These are phyloP conservation scores for Typhlomys cinereus DNA, from an alignment of 2,113 vertebrate species.

Conservation along the genomic window DNA sequence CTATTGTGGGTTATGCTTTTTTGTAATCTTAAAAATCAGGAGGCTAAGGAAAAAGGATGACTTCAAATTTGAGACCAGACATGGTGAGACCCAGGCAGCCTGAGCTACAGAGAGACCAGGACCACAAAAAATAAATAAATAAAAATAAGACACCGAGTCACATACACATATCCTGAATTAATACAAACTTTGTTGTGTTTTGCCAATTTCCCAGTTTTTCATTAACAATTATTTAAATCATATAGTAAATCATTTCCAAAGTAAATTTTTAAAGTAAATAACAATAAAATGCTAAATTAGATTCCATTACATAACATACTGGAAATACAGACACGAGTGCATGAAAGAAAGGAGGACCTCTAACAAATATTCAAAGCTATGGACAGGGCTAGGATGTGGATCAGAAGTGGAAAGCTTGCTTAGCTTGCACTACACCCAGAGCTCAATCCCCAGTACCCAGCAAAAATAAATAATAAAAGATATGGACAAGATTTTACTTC, in stretches of 20 bases:
- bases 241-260: conserved; percentile 16
- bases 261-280: neutral
- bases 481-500: neutral
- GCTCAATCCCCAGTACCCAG: neutral
- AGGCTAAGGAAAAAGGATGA: too few species aligned
- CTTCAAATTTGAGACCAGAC: neutral
- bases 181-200: neutral
- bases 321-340: neutral
- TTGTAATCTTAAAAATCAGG: too few species aligned
- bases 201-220: conserved; percentile 19
- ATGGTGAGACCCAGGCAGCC: neutral
- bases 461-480: neutral
- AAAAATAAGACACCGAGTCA: neutral
- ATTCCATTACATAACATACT: neutral
- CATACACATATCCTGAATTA: conserved; percentile 26
- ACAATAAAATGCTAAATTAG: neutral
- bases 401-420: neutral
- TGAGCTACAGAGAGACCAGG: too few species aligned
- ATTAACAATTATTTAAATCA: conserved; percentile 36
- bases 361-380: neutral
- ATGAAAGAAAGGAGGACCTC: neutral
- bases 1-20: too few species aligned
- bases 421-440: neutral
- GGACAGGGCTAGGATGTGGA: neutral
- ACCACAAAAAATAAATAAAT: neutral